phyloP scores from a whole-genome alignment of 2,888 invertebrate genomes.

The Lathronympha strigana region DNA sequence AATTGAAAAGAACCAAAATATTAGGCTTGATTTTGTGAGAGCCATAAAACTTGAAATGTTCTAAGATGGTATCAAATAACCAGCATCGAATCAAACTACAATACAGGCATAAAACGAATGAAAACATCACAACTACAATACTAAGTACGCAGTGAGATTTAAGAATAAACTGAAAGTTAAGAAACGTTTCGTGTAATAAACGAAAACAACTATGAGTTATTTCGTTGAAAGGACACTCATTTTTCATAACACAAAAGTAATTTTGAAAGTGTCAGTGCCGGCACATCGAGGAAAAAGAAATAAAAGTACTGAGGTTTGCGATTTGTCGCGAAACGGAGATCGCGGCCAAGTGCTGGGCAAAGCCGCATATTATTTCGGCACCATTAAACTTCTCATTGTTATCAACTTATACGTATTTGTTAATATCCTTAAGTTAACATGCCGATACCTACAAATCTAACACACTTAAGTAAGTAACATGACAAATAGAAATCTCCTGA shows the following conservation, averaged over 20 bases:
- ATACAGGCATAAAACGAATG: too few species aligned
- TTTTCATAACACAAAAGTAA: slow-evolving; percentile 62
- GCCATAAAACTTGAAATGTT: too few species aligned
- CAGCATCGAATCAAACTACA: too few species aligned
- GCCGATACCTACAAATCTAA: too few species aligned
- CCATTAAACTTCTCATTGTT: too few species aligned
- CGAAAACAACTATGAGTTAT: slow-evolving; percentile 18
- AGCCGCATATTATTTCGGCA: not conserved
- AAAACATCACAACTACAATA: not conserved
- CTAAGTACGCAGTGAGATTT: not conserved
- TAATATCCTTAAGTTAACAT: too few species aligned
- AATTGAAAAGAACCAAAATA: too few species aligned
- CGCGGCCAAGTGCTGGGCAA: slow-evolving; percentile 31
- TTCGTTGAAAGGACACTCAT: slow-evolving; percentile 49
- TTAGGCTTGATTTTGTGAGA: too few species aligned
- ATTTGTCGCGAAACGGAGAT: slow-evolving; percentile 48
- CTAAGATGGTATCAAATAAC: too few species aligned
- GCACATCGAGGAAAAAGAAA: slow-evolving; percentile 51
- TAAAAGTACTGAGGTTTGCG: slow-evolving; percentile 49
- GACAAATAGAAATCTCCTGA: too few species aligned
- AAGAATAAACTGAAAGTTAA: not conserved
- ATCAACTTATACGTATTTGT: too few species aligned
- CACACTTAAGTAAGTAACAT: too few species aligned
- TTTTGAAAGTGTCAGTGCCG: slow-evolving; percentile 62
- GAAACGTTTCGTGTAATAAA: not conserved